Evolutionary conservation across 2,113 vertebrate genomes (phyloP), one percentile per base, ranked within the genome.

Genomic region (Aythya baeri): DNA sequence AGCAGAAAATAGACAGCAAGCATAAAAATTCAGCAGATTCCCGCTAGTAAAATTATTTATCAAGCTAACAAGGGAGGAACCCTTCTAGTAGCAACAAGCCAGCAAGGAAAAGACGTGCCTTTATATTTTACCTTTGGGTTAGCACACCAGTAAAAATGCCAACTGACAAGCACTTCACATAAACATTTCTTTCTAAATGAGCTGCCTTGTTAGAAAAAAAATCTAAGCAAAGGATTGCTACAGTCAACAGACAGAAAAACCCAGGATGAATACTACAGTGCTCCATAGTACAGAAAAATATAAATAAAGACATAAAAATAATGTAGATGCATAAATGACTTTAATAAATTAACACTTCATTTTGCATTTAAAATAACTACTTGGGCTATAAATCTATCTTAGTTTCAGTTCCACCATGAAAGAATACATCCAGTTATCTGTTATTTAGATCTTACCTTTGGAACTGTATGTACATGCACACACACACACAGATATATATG

Each of bases 21-120:
- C 98, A 98, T 98, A 99, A 99, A 98, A 99, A 99, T 99, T 99
- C 98, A 98, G 98, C 99, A 98, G 98, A 98, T 99, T 99, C 98
- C 98, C 98, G 93, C 98, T 99, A 99, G 99, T 98, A 98, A 99
- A 99, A 99, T 99, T 99, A 99, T 99, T 99, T 99, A 99, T 99
- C 99, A 99, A 99, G 98, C 99, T 99, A 99, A 99, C 98, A 99
- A 99, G 99, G 98, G 98, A 98, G 97, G 98, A 98, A 99, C 98
- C 98, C 98, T 98, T 98, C 98, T 98, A 95, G 98, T 98, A 98
- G 98, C 97, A 98, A 98, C 98, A 98, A 98, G 97, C 98, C 98
- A 98, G 95, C 86, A 94, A 98, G 98, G 97, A 98, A 99, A 98
- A 99, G 98, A 98, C 98, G 98, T 98, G 98, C 98, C 98, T 99